Evolutionary conservation across 1,140 invertebrate species (phyloP), one percentile per base, ranked within the genome.

Genomic region (Ericerus pela): DNA sequence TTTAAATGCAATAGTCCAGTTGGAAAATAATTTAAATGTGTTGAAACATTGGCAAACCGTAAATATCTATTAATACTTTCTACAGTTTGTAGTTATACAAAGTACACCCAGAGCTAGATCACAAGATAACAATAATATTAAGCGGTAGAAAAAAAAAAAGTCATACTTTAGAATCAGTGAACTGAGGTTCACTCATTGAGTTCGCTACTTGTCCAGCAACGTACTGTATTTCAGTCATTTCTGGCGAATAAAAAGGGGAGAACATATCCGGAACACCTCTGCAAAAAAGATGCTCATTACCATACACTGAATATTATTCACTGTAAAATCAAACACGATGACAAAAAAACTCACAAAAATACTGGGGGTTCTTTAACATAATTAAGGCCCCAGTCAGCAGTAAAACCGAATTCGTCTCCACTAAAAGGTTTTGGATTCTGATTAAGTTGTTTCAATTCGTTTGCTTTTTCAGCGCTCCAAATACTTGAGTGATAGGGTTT

Each of bases 131-230:
- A 16, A 27, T 20, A 52, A 20, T 47, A 26, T n/a, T 14, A 53
- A 10, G 6, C n/a, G 18, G 6, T 18, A 14, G 16, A n/a, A 41
- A 5, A 18, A 53, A 5, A 16, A 54, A n/a, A 30, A 14, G 2
- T 36, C n/a, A 47, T 57, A 61, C 60, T 54, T 61, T 61, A 18
- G 60, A 61, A 57, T 58, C 29, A 26, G 54, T 37, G 51, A 61
- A 61, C 16, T 27, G 56, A 11, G 30, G 24, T 24, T 61, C 60
- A 30, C 14, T 47, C 41, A 47, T 47, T 10, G 41, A 47, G 26
- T 24, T 10, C 8, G 20, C 20, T 5, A 47, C 20, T 24, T 47
- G 41, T 24, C 41, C 41, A 47, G 41, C 41, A 22, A 47, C 41
- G 18, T 47, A 24, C 20, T 47, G 41, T 24, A 47, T 18, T 14